Evolutionary conservation across 2,888 invertebrate species (phyloP).

Genomic region (Cetonia aurata): DNA sequence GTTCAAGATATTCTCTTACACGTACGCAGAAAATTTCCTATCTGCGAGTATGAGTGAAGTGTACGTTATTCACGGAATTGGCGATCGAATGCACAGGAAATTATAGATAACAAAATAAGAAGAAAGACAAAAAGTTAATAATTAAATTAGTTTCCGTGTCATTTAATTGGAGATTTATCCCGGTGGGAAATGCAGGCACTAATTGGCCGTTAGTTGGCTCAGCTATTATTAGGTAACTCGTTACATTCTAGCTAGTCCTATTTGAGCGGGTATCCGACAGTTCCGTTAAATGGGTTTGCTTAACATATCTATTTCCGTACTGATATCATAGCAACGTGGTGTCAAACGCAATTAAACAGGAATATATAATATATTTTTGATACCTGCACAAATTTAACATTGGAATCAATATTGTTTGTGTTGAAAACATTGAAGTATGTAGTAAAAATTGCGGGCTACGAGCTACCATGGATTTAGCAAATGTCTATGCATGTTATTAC

Average conservation of each 20-base stretch:
- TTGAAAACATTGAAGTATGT: too few relatives aligned
- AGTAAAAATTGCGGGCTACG: too few relatives aligned
- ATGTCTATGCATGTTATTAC: too few relatives aligned
- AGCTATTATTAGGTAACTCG: conserved; percentile 6
- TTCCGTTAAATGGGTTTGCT: background rate
- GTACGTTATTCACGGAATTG: background rate
- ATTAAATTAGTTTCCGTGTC: conserved; percentile 10
- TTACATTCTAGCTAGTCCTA: background rate
- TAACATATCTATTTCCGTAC: conserved; percentile 7
- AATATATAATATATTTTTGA: too few relatives aligned
- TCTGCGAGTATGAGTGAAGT: background rate
- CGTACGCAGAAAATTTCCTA: conserved; percentile 7
- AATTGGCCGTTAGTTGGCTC: background rate
- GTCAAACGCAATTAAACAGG: too few relatives aligned
- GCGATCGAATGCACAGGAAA: background rate
- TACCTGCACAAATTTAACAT: too few relatives aligned
- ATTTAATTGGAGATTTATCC: conserved; percentile 7
- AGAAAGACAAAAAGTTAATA: background rate
- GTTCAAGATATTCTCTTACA: conserved; percentile 1
- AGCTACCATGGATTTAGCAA: too few relatives aligned
- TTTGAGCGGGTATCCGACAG: background rate
- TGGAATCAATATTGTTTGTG: too few relatives aligned
- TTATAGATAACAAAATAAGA: background rate
- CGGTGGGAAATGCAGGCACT: conserved; percentile 2
- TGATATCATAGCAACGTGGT: background rate